phyloP scores from a whole-genome alignment of 1,140 invertebrate species.

The Ceratitis capitata region DNA sequence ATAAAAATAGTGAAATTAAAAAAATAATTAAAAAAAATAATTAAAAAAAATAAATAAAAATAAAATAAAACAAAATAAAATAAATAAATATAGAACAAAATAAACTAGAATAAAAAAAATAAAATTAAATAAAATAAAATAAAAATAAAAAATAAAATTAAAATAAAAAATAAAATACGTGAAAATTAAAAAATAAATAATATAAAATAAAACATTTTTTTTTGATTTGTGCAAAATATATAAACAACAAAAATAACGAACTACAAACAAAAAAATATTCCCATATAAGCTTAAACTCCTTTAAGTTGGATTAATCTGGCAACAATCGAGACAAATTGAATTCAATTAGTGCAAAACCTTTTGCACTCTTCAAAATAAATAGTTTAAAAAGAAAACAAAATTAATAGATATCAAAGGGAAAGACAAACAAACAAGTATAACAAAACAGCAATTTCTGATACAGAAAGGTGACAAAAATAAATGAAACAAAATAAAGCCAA shows the following conservation, averaged over 20 bases:
- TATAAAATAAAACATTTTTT: not conserved
- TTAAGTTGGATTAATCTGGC: not conserved
- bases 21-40: not conserved
- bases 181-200: too few relatives aligned
- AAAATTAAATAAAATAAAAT: too few relatives aligned
- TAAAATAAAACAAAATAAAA: not conserved
- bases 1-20: not conserved
- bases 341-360: not conserved
- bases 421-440: not conserved
- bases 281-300: not conserved
- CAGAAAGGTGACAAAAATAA: not conserved
- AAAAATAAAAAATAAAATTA: not conserved
- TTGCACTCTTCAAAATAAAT: not conserved
- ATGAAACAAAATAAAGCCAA: too few relatives aligned
- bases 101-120: too few relatives aligned
- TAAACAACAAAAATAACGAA: too few relatives aligned
- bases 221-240: not conserved
- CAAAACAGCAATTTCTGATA: not conserved
- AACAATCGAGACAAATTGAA: not conserved
- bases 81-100: not conserved
- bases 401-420: too few relatives aligned
- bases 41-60: not conserved
- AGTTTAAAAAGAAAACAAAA: not conserved
- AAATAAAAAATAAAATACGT: not conserved
- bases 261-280: not conserved